Evolutionary conservation across 2,797 vertebrate genomes (phyloP).

Genomic region (Eremophila alpestris): DNA sequence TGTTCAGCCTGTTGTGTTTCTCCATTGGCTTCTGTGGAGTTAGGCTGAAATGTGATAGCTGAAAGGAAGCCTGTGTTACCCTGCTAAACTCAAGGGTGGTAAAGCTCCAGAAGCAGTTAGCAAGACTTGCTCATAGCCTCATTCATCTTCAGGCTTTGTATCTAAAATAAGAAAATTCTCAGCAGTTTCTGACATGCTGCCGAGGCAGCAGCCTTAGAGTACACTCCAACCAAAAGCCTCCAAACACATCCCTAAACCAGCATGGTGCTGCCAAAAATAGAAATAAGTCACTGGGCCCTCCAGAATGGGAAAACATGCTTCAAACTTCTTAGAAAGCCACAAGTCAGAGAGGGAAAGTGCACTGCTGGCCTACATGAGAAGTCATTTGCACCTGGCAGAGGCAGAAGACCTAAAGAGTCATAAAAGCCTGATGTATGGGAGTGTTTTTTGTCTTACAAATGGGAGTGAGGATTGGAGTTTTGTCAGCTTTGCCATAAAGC

Average conservation of each 20-base stretch:
- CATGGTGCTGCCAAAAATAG: background rate
- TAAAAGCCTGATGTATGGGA: constrained; percentile 35
- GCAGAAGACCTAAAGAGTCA: constrained; percentile 1
- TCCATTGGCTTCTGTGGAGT: background rate
- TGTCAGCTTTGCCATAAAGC: constrained; percentile 4
- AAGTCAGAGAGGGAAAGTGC: constrained; percentile 16
- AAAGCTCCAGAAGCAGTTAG: background rate
- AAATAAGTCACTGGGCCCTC: background rate
- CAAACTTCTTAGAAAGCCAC: constrained; percentile 9
- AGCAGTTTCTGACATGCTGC: background rate
- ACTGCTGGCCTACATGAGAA: background rate
- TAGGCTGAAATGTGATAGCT: background rate
- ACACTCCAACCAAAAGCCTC: background rate
- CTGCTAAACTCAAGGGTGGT: background rate
- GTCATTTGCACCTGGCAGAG: constrained; percentile 58
- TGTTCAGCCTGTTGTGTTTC: background rate
- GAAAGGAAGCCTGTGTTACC: background rate
- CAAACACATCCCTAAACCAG: background rate
- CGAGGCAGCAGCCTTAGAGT: background rate
- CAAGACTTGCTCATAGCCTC: background rate
- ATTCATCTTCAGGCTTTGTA: background rate
- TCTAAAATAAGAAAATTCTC: background rate
- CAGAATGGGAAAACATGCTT: constrained; percentile 5
- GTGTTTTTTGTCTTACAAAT: constrained; percentile 2
- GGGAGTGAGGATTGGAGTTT: background rate